Base-by-base conservation (phyloP, 2,888 invertebrate species). In the Nymphalis urticae region DNA sequence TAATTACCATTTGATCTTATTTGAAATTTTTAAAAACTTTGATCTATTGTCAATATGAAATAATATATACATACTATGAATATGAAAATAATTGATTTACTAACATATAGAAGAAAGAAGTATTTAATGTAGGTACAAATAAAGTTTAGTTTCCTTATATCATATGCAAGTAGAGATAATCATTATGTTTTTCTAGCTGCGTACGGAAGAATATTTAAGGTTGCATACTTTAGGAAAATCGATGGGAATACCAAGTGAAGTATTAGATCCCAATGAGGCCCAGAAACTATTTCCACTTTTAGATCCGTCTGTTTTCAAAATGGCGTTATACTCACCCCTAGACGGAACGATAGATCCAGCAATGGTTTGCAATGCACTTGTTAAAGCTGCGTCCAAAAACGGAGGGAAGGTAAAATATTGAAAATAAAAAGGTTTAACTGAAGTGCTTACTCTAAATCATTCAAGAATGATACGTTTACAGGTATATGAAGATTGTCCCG, bases 271-370 rank as follows among this genome's bases (percentile, higher is more conserved):
- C 0, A 84, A 90, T 16, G 97, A 97, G 79, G 95, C 97, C 0
- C 94, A 95, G 80, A 94, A 96, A 77, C 79, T 96, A 16, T 96
- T 96, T 79, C 97, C 97, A 0, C 90, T 97, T 17, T 85, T 98
- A 72, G 95, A 97, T 80, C 95, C 95, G 0, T 93, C 94, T 19
- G 94, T 95, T 7, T 95, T 98, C 77, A 92, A 94, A 77, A 97
- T 96, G 76, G 95, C 97, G 0, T 87, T 98, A 1, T 96, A 96
- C 79, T 95, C 95, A 1, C 96, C 97, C 0, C 94, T 95, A 16
- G 97, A 98, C 85, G 98, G 98, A 2, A 95, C 95, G 10, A 95
- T 98, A 48, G 98, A 98, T 82, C 97, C 98, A 0, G 94, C 96
- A 0, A 96, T 96, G 94, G 94, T 96, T 50, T 96, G 97, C 78